Base-by-base conservation (phyloP, 2,797 vertebrate genomes). In the Staurois parvus region DNA sequence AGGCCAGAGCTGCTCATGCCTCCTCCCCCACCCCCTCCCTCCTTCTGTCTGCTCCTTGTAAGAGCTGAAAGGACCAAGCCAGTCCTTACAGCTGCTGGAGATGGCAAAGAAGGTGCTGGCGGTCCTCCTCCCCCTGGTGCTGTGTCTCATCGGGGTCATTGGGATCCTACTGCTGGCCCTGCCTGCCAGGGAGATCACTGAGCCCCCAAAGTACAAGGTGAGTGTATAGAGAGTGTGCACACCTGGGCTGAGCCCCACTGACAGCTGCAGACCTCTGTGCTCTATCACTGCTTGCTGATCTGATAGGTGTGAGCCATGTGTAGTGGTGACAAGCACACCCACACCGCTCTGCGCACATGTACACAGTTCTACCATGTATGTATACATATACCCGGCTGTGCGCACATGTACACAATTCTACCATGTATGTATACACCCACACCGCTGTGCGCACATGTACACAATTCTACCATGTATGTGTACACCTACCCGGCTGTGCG, bases 101-200 rank as follows among this genome's bases (percentile, higher is more conserved):
- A 96, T 95, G 94, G 96, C 94, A 29, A 89, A 88, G 68, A 90
- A 88, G 85, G 69, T 48, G 90, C 89, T 84, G 77, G 73, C 84
- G 17, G 83, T 82, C 66, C 89, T 90, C 85, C 90, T 90, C 34
- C 91, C 92, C 48, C 15, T 90, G 72, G 87, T 93, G 5, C 92
- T 98, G 62, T 93, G 96, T 87, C 70, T 95, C 11, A 90, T 93
- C 5, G 95, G 94, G 81, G 84, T 96, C 2, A 87, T 93, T 5
- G 95, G 94, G 3, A 92, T 98, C 87, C 91, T 98, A 77, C 94
- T 98, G 9, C 95, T 99, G 45, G 95, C 95, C 1, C 59, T 98
- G 48, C 92, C 93, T 74, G 91, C 94, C 6, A 88, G 92, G 64
- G 94, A 98, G 88, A 73, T 96, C 32, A 92, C 64, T 76, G 94